These are phyloP conservation scores for Catostylus mosaicus DNA, from an alignment of 30 jellyfish, hydroid and myxozoan genomes.

Conservation along the genomic window DNA sequence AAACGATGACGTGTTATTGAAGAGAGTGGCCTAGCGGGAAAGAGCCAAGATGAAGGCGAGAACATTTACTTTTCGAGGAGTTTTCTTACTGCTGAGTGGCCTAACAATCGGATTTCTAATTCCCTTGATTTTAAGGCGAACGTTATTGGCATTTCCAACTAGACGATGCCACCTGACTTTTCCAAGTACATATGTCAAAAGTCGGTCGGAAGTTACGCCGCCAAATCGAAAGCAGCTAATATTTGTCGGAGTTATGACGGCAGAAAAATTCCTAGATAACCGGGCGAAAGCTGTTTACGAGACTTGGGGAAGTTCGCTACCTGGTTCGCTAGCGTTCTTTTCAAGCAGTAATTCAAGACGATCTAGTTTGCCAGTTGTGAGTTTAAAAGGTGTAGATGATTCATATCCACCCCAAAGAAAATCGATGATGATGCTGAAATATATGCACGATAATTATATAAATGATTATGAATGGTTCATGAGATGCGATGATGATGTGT, in stretches of 20 bases:
- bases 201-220: slow-evolving; percentile 61
- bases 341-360: slow-evolving; percentile 91
- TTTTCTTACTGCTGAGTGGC: slow-evolving; percentile 55
- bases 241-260: slow-evolving; percentile 98
- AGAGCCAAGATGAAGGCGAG: slow-evolving; percentile 54
- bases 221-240: slow-evolving; percentile 56
- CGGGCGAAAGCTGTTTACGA: slow-evolving; percentile 99
- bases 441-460: slow-evolving; percentile 94
- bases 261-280: slow-evolving; percentile 95
- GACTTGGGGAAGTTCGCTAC: slow-evolving; percentile 93
- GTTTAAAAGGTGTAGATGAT: slow-evolving; percentile 95
- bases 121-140: slow-evolving; percentile 58
- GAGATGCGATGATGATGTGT: slow-evolving; percentile 99
- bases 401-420: slow-evolving; percentile 99
- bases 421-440: slow-evolving; percentile 99
- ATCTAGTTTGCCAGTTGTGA: slow-evolving; percentile 88
- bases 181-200: slow-evolving; percentile 1
- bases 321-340: slow-evolving; percentile 90
- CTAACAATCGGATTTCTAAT: slow-evolving; percentile 56
- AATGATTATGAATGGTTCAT: slow-evolving; percentile 98
- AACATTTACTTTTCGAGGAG: slow-evolving; percentile 66
- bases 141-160: slow-evolving; percentile 57
- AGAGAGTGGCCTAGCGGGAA: not conserved
- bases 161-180: slow-evolving; percentile 55
- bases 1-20: not conserved